Conservation (phyloP, 2,888 invertebrate genomes). For the Eupithecia pulchellata region DNA sequence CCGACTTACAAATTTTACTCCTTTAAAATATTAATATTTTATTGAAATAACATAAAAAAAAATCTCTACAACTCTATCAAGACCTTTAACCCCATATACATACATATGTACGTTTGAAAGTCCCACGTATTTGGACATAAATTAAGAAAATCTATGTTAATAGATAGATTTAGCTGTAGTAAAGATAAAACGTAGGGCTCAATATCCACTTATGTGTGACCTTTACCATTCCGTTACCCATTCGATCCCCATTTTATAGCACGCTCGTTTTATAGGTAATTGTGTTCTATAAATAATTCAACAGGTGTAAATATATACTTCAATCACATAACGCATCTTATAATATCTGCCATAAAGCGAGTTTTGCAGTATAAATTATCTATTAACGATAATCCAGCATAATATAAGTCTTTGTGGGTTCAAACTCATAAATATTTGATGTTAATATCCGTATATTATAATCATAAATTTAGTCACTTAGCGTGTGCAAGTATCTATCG, state of each 20-base stretch:
- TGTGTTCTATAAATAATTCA: constrained; percentile 50
- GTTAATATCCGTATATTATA: background rate
- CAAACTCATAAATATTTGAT: background rate
- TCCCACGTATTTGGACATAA: constrained; percentile 1
- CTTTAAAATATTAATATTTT: background rate
- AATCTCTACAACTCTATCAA: background rate
- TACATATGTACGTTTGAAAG: constrained; percentile 14
- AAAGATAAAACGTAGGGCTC: constrained; percentile 33
- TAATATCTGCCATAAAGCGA: background rate
- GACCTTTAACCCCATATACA: background rate
- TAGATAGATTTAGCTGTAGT: constrained; percentile 1
- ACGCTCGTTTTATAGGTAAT: constrained; percentile 47
- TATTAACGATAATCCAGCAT: background rate
- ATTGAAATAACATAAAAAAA: background rate
- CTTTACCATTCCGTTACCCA: constrained; percentile 35
- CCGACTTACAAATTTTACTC: background rate
- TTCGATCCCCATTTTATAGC: constrained; percentile 48
- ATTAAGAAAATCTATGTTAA: background rate
- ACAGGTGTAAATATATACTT: constrained; percentile 12
- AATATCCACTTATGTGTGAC: constrained; percentile 36
- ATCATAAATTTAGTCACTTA: background rate
- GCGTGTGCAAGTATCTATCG: background rate
- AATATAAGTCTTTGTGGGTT: background rate
- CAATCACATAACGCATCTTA: background rate
- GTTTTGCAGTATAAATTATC: background rate